Evolutionary conservation across 2,113 vertebrate genomes (phyloP).

Genomic region (Diphyllodes magnificus): DNA sequence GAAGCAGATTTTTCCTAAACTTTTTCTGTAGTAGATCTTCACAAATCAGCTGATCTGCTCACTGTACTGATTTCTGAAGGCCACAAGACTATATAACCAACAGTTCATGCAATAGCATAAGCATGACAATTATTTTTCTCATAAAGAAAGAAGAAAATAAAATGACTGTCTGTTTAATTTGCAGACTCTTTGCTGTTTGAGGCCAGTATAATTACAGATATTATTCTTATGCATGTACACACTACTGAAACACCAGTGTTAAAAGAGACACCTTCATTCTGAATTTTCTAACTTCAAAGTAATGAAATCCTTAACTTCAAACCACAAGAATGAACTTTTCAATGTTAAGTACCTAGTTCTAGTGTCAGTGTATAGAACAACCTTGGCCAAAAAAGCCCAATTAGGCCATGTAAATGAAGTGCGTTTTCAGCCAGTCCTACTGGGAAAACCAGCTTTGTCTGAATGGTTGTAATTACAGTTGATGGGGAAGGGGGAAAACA

Average conservation of each 20-base stretch:
- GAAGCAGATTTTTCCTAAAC: neutral
- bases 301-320: slow-evolving; percentile 48
- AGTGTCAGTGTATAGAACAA: slow-evolving; percentile 34
- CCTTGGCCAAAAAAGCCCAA: slow-evolving; percentile 57
- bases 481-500: slow-evolving; percentile 53
- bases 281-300: slow-evolving; percentile 44
- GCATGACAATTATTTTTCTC: neutral
- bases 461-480: slow-evolving; percentile 55
- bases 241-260: neutral
- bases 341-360: slow-evolving; percentile 37
- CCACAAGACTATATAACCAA: neutral
- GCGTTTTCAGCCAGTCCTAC: slow-evolving; percentile 44
- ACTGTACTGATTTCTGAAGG: neutral
- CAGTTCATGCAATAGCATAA: neutral
- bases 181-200: slow-evolving; percentile 3
- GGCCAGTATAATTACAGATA: neutral
- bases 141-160: slow-evolving; percentile 1
- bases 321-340: slow-evolving; percentile 42
- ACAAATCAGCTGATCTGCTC: neutral
- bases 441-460: slow-evolving; percentile 65
- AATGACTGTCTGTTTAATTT: neutral
- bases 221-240: slow-evolving; percentile 13
- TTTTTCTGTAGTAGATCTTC: neutral
- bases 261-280: slow-evolving; percentile 28
- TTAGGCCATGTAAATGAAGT: slow-evolving; percentile 63